A percentile compares a stretch with the other conserved stretches of the same genome.
These are phyloP conservation scores for Centropyge bicolor DNA, from an alignment of 2,797 vertebrate species.

Conservation along the genomic window DNA sequence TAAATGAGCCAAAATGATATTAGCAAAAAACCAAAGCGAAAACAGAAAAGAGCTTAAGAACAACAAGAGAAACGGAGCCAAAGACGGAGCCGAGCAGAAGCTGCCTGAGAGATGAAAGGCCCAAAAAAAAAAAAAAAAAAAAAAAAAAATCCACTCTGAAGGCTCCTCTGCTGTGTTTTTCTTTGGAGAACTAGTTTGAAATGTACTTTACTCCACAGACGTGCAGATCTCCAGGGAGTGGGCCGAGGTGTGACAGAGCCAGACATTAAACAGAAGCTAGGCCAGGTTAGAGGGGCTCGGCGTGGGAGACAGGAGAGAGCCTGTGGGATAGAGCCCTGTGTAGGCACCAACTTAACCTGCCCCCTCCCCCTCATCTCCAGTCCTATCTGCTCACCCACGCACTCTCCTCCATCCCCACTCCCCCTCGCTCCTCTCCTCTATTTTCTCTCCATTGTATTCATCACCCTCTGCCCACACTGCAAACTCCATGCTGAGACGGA, in stretches of 20 bases:
- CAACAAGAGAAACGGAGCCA: constrained; percentile 38
- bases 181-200: constrained; percentile 68
- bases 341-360: constrained; percentile 82
- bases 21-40: constrained; percentile 14
- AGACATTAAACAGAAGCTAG: constrained; percentile 82
- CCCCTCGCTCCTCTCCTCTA: constrained; percentile 75
- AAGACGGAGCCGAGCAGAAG: constrained; percentile 43
- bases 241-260: constrained; percentile 81
- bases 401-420: constrained; percentile 76
- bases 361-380: constrained; percentile 73
- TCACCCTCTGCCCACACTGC: constrained; percentile 83
- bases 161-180: constrained; percentile 51
- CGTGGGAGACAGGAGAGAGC: constrained; percentile 83
- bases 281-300: constrained; percentile 80
- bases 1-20: constrained; percentile 19
- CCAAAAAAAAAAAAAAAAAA: constrained; percentile 37
- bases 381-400: constrained; percentile 83
- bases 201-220: constrained; percentile 74
- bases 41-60: constrained; percentile 23
- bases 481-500: constrained; percentile 76
- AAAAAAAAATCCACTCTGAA: constrained; percentile 54
- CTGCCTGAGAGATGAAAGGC: constrained; percentile 54
- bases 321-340: constrained; percentile 82
- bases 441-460: constrained; percentile 81
- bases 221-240: constrained; percentile 74